phyloP scores from a whole-genome alignment of 2,797 vertebrate genomes.

The Lepilemur septentrionalis region DNA sequence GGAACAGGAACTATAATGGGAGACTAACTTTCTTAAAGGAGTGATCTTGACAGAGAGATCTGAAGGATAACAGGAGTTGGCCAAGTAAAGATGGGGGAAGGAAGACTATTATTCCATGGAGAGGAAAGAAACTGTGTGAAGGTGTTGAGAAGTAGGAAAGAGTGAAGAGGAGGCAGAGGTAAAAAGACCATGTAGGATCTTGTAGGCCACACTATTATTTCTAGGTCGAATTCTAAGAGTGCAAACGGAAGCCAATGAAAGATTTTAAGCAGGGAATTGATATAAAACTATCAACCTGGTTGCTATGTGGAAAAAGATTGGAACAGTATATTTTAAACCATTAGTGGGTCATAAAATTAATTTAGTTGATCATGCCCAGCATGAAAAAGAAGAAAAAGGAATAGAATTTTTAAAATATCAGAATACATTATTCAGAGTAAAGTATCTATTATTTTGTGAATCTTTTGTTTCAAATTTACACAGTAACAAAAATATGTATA shows the following conservation, averaged over 20 bases:
- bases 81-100: not conserved
- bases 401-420: not conserved
- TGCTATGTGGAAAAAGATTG: not conserved
- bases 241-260: not conserved
- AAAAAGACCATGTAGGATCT: not conserved
- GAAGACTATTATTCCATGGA: not conserved
- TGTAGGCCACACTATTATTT: not conserved
- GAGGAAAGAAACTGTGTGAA: not conserved
- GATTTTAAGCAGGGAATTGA: conserved; percentile 1
- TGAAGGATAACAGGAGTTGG: not conserved
- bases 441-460: not conserved
- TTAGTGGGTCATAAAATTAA: conserved; percentile 1
- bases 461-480: conserved; percentile 4
- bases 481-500: not conserved
- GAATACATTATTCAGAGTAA: not conserved
- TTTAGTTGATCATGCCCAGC: not conserved
- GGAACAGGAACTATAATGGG: not conserved
- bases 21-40: conserved; percentile 8
- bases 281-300: not conserved
- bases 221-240: not conserved
- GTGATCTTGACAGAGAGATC: not conserved
- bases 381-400: not conserved
- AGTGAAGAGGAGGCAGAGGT: not conserved
- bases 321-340: not conserved
- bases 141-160: not conserved